These are phyloP conservation scores for Acanthosepion pharaonis DNA, from an alignment of 2,888 invertebrate species.

Conservation along the genomic window DNA sequence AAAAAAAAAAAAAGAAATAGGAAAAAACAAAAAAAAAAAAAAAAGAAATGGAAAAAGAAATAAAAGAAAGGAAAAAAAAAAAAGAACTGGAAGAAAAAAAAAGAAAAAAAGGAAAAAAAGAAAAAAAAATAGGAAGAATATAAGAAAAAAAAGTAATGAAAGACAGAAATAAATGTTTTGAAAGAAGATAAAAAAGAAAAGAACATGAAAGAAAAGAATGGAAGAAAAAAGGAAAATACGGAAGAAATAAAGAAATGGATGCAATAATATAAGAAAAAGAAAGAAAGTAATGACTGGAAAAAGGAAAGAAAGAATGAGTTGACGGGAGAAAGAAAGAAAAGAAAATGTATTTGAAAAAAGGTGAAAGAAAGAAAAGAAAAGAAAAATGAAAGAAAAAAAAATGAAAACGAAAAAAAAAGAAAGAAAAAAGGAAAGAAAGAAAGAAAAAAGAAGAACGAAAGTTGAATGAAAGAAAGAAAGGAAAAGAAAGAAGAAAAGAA, in stretches of 20 bases:
- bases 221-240: neutral
- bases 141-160: neutral
- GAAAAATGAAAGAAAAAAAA: accelerated
- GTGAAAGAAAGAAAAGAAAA: neutral
- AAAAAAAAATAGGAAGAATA: neutral
- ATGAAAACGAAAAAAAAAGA: accelerated
- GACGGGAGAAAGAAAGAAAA: no score
- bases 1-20: no score
- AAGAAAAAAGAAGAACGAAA: no score
- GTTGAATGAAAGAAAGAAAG: no score
- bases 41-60: neutral
- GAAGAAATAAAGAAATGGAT: neutral
- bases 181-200: neutral
- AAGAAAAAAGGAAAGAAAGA: neutral
- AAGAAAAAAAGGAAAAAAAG: neutral
- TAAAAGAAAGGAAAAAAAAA: neutral
- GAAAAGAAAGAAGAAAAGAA: neutral
- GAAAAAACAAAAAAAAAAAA: neutral
- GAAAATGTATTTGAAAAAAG: no score
- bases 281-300: no score
- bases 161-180: neutral
- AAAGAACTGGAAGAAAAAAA: neutral
- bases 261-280: neutral
- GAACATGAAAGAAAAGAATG: neutral
- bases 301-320: no score